These are phyloP conservation scores for Syngnathus rostellatus DNA, from an alignment of 2,797 vertebrate genomes.

Conservation along the genomic window DNA sequence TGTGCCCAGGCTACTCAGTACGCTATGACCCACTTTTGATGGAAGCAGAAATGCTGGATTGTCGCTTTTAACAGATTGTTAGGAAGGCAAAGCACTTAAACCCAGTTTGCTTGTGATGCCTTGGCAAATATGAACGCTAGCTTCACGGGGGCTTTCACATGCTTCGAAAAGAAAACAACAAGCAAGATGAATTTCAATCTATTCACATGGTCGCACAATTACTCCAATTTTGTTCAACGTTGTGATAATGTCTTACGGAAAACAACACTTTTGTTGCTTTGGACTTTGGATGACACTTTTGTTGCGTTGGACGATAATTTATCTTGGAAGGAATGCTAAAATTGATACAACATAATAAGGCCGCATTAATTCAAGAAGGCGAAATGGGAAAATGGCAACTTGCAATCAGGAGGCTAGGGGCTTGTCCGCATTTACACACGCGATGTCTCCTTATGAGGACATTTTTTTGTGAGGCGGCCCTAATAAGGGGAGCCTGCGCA, in stretches of 20 bases:
- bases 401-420: constrained; percentile 2
- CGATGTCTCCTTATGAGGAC: constrained; percentile 3
- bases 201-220: background rate
- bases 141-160: background rate
- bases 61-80: background rate
- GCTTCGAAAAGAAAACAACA: background rate
- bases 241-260: background rate
- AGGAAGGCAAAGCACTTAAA: background rate
- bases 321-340: constrained; percentile 1
- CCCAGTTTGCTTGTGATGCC: background rate
- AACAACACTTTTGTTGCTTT: background rate
- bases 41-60: background rate
- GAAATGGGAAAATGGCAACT: constrained; percentile 6
- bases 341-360: constrained; percentile 5
- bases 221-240: background rate
- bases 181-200: background rate
- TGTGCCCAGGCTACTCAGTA: background rate
- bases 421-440: constrained; percentile 1
- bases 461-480: constrained; percentile 12
- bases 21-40: background rate
- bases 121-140: background rate
- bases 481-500: constrained; percentile 5
- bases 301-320: background rate
- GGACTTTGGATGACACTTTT: background rate
- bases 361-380: constrained; percentile 6